These are phyloP conservation scores for Daubentonia madagascariensis DNA, from an alignment of 2,113 vertebrate genomes.

Conservation along the genomic window DNA sequence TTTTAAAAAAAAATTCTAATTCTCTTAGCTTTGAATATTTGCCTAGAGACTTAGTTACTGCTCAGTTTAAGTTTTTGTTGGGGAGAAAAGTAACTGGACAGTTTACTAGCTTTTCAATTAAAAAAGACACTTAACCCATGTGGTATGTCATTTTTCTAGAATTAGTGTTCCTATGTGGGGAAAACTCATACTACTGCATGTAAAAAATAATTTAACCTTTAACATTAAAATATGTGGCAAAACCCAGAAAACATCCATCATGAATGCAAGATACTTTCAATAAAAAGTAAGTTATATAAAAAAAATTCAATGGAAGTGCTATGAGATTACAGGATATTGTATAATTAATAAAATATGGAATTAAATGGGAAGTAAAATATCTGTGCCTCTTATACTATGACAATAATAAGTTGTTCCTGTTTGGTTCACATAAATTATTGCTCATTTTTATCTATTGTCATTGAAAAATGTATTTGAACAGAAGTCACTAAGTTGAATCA, in stretches of 20 bases:
- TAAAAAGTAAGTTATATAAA: conserved; percentile 57
- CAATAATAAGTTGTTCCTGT: not conserved
- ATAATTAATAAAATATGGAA: not conserved
- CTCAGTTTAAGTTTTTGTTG: too few species aligned
- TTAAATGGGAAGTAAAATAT: conserved; percentile 19
- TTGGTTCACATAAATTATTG: not conserved
- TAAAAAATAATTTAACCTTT: conserved; percentile 55
- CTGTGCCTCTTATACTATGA: not conserved
- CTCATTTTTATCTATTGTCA: not conserved
- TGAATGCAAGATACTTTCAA: conserved; percentile 61
- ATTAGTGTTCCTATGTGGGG: conserved; percentile 22
- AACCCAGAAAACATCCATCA: conserved; percentile 34
- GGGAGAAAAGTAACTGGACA: too few species aligned
- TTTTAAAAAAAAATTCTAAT: too few species aligned
- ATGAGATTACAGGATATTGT: not conserved
- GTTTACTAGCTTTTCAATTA: too few species aligned
- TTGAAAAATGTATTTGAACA: conserved; percentile 6
- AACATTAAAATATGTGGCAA: conserved; percentile 45
- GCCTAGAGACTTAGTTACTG: too few species aligned
- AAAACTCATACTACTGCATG: conserved; percentile 55
- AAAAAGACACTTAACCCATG: not conserved
- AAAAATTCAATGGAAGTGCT: not conserved
- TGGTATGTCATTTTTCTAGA: conserved; percentile 65
- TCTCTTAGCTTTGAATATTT: not conserved
- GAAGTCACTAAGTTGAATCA: not conserved